These are phyloP conservation scores for Bombyx mandarina DNA, from an alignment of 1,140 invertebrate species.

Conservation along the genomic window DNA sequence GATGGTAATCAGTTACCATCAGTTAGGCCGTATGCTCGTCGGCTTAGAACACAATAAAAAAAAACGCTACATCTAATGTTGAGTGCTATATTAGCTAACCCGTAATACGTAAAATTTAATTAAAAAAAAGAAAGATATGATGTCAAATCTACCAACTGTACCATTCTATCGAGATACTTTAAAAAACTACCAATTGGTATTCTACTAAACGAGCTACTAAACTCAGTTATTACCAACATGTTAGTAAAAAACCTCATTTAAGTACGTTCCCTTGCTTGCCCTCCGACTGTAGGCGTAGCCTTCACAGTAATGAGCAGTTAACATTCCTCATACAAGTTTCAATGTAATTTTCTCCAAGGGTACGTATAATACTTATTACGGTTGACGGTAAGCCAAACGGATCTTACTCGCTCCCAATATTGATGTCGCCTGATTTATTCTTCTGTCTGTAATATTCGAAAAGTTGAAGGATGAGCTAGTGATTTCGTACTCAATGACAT, in stretches of 20 bases:
- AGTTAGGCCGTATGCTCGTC: too few species aligned
- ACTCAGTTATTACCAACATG: too few species aligned
- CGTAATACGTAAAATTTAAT: neutral
- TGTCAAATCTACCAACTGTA: neutral
- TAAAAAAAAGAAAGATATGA: neutral
- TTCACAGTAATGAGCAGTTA: neutral
- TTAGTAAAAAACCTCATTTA: too few species aligned
- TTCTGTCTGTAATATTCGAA: neutral
- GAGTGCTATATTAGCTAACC: neutral
- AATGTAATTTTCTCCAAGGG: neutral
- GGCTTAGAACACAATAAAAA: neutral
- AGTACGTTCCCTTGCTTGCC: too few species aligned
- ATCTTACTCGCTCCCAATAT: conserved; percentile 2
- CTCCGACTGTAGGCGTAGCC: too few species aligned
- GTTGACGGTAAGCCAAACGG: conserved; percentile 4
- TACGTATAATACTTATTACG: conserved; percentile 2
- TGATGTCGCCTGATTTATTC: neutral
- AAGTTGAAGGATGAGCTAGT: neutral
- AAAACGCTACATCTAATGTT: neutral
- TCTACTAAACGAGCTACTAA: too few species aligned
- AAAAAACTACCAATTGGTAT: too few species aligned
- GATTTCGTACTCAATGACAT: too few species aligned
- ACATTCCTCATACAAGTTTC: neutral
- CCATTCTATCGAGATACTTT: too few species aligned
- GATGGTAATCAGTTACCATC: too few species aligned